Evolutionary conservation across 2,113 vertebrate genomes (phyloP).

Genomic region (Syrrhaptes paradoxus): DNA sequence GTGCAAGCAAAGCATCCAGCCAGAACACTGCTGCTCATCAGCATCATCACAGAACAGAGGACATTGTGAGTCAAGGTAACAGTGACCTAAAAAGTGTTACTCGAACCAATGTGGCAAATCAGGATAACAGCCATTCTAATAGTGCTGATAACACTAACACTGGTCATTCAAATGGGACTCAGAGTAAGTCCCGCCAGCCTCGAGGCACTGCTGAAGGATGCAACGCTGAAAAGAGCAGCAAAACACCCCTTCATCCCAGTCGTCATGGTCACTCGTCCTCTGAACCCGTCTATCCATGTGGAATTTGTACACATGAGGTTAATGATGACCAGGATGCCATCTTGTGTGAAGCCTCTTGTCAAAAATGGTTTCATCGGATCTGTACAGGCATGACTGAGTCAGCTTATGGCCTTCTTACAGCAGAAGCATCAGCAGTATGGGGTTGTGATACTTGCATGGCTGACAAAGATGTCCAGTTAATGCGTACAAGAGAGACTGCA

Average conservation of each 20-base stretch:
- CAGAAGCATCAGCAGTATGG: slow-evolving; percentile 84
- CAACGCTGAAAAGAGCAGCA: slow-evolving; percentile 72
- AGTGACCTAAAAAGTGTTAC: slow-evolving; percentile 69
- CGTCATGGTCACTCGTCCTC: slow-evolving; percentile 71
- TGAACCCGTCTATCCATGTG: slow-evolving; percentile 81
- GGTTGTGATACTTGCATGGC: slow-evolving; percentile 87
- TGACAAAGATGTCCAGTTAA: slow-evolving; percentile 79
- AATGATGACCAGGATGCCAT: slow-evolving; percentile 87
- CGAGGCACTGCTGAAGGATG: slow-evolving; percentile 63
- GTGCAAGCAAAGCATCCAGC: slow-evolving; percentile 61
- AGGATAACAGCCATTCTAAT: slow-evolving; percentile 68
- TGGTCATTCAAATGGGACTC: slow-evolving; percentile 74
- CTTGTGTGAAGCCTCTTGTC: slow-evolving; percentile 85
- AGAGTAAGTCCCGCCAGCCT: slow-evolving; percentile 72
- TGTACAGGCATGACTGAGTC: slow-evolving; percentile 90
- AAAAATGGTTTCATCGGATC: slow-evolving; percentile 87
- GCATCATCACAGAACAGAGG: slow-evolving; percentile 74
- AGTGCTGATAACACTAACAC: slow-evolving; percentile 71
- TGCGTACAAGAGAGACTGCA: slow-evolving; percentile 72
- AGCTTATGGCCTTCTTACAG: slow-evolving; percentile 83
- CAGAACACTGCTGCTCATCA: slow-evolving; percentile 70
- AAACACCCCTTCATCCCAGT: slow-evolving; percentile 65
- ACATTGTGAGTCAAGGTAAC: slow-evolving; percentile 66
- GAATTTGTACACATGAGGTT: slow-evolving; percentile 84
- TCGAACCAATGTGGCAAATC: slow-evolving; percentile 55